Evolutionary conservation across 2,797 vertebrate species (phyloP).

Genomic region (Amazonetta brasiliensis): DNA sequence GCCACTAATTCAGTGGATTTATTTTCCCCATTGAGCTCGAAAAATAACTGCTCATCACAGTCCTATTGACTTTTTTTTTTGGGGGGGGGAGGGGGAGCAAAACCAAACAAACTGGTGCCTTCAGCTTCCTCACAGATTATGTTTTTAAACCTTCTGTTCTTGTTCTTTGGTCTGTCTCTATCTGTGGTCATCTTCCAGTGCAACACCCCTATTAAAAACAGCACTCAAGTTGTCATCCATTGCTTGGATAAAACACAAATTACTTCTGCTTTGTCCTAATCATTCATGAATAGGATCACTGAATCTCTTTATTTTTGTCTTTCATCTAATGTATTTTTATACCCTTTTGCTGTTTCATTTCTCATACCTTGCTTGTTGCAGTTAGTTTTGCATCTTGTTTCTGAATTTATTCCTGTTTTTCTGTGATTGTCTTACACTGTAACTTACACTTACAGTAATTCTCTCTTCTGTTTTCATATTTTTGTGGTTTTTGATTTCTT

Average conservation of each 20-base stretch:
- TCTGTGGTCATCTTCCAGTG: not conserved
- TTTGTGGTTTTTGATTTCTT: not conserved
- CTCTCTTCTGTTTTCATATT: not conserved
- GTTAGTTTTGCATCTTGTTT: not conserved
- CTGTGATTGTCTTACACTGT: not conserved
- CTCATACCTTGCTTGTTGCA: not conserved
- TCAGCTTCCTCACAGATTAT: not conserved
- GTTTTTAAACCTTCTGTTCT: not conserved
- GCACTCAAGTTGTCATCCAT: not conserved
- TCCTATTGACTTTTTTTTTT: not conserved
- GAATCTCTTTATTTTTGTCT: not conserved
- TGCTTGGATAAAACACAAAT: not conserved
- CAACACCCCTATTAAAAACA: not conserved
- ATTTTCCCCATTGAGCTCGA: not conserved
- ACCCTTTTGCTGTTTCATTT: not conserved
- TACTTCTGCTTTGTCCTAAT: not conserved
- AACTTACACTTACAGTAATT: not conserved
- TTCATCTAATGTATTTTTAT: not conserved
- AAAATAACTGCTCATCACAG: not conserved
- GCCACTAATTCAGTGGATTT: not conserved
- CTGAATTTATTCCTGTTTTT: not conserved
- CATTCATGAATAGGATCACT: not conserved
- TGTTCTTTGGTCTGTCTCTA: not conserved
- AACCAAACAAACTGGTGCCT: not conserved
- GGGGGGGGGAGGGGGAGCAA: not conserved